A percentile compares a stretch with the other conserved stretches of the same genome.
These are phyloP conservation scores for Hydra vulgaris DNA, from an alignment of 30 jellyfish, hydroid and myxozoan species.

Conservation along the genomic window DNA sequence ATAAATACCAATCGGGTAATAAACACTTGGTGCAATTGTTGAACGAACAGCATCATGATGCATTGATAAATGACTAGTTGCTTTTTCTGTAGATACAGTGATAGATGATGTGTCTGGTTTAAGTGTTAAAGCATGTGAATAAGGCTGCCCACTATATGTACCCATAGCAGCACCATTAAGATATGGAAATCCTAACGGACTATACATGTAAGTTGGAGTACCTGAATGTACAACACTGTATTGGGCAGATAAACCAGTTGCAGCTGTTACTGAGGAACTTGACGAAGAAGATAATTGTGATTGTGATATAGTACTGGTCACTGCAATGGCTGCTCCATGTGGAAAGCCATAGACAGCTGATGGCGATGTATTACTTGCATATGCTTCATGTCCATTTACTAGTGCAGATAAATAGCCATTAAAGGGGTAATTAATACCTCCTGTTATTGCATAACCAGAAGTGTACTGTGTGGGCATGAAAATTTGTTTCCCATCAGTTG, in stretches of 20 bases:
- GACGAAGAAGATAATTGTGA: not conserved
- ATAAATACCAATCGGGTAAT: conserved; percentile 31
- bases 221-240: conserved; percentile 38
- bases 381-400: conserved; percentile 66
- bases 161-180: conserved; percentile 54
- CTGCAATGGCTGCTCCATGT: conserved; percentile 44
- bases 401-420: conserved; percentile 63
- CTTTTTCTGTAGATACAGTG: not conserved
- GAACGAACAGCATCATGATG: conserved; percentile 11
- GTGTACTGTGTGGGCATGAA: conserved; percentile 60
- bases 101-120: conserved; percentile 34
- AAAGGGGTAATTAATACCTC: conserved; percentile 63
- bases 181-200: conserved; percentile 75
- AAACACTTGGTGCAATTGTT: conserved; percentile 24
- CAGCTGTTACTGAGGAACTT: conserved; percentile 19
- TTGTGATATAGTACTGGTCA: conserved; percentile 10
- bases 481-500: conserved; percentile 67
- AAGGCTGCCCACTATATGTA: conserved; percentile 23
- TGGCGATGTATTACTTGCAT: conserved; percentile 17
- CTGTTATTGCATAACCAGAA: conserved; percentile 42
- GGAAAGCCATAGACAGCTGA: conserved; percentile 40
- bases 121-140: conserved; percentile 44
- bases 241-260: conserved; percentile 18
- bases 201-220: conserved; percentile 69
- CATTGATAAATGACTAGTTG: not conserved